These are phyloP conservation scores for Bubo blakistoni DNA, from an alignment of 2,113 vertebrate species.

Conservation along the genomic window DNA sequence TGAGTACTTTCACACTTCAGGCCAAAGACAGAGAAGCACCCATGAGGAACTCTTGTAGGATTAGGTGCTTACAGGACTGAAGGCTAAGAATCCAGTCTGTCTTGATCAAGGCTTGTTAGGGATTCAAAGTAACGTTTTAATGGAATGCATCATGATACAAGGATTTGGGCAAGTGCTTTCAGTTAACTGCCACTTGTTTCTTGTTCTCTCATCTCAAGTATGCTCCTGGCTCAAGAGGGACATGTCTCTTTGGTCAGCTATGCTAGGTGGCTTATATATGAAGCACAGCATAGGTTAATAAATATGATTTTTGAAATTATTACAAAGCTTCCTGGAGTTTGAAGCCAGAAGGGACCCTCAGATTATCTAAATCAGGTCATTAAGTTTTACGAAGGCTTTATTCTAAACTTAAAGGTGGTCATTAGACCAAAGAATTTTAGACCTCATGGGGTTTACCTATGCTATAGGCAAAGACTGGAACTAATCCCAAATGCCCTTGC, in stretches of 20 bases:
- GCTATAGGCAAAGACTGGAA: conserved; percentile 37
- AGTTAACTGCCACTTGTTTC: conserved; percentile 34
- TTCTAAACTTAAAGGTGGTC: conserved; percentile 50
- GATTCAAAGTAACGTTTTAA: conserved; percentile 12
- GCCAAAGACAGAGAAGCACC: neutral
- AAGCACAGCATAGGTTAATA: conserved; percentile 25
- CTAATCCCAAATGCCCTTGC: conserved; percentile 1
- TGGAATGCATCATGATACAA: neutral
- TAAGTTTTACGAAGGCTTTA: conserved; percentile 26
- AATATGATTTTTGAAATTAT: conserved; percentile 47
- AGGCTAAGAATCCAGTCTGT: neutral
- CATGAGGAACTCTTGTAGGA: neutral
- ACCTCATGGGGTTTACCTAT: conserved; percentile 16
- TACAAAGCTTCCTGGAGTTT: conserved; percentile 12
- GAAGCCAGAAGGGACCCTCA: conserved; percentile 10
- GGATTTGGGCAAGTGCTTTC: conserved; percentile 1
- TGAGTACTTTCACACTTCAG: neutral
- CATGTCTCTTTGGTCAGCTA: conserved; percentile 33
- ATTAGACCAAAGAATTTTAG: conserved; percentile 34
- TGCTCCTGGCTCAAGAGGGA: neutral
- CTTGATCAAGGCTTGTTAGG: neutral
- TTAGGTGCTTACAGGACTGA: neutral
- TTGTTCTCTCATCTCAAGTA: neutral
- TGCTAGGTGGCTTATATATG: conserved; percentile 16
- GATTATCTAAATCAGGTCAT: neutral